Evolutionary conservation across 2,113 vertebrate species (phyloP), one percentile per base, ranked within the genome.

Genomic region (Trichomycterus rosablanca): DNA sequence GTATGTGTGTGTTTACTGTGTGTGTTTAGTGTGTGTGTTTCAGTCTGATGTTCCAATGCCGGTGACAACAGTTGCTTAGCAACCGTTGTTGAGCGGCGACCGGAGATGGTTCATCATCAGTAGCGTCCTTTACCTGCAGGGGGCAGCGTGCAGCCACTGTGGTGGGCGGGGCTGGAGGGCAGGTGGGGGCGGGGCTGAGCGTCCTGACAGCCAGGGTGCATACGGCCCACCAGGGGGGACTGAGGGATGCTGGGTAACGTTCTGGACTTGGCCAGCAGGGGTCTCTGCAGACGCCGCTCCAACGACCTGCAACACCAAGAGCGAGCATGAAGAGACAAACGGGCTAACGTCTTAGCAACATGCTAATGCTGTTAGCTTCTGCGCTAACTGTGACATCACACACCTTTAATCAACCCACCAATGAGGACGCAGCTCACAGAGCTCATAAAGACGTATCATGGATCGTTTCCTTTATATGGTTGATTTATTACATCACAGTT

Each of bases 221-320:
- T 77, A 18, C 90, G 84, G 80, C 84, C 86, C 55, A 90, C 78
- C 0, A 90, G 84, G 0, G 93, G 92, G 1, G 91, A 94, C 87
- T 93, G 92, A 0, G 91, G 93, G 72, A 95, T 94, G 86, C 92
- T 94, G 76, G 93, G 92, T 61, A 95, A 84, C 0, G 93, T 94
- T 3, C 82, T 88, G 0, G 92, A 92, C 74, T 93, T 93, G 19
- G 89, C 90, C 78, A 93, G 80, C 9, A 90, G 67, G 0, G 91
- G 91, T 61, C 91, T 86, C 83, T 91, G 91, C 49, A 86, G 76
- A 67, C 90, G 90, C 30, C 90, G 87, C 74, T 95, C 93, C 74
- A 93, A 71, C 0, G 90, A 93, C 84, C 93, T 95, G 60, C 59
- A 67, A 52, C 53, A 68, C n/a, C n/a, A n/a, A n/a, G n/a, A n/a